These are phyloP conservation scores for Xylophagus ater DNA, from an alignment of 2,888 invertebrate genomes.

Conservation along the genomic window DNA sequence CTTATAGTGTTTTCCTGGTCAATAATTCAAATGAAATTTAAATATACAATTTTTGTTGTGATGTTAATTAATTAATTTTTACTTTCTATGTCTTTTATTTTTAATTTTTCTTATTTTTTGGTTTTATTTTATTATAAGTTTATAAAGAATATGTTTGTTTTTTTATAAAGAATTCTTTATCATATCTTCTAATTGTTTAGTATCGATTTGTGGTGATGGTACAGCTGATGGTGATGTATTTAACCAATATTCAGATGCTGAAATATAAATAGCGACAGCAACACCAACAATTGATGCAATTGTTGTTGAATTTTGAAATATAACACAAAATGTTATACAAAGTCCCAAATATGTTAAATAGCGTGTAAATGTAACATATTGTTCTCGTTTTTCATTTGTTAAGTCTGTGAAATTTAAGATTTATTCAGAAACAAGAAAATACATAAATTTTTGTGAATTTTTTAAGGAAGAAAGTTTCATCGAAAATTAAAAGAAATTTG, in stretches of 20 bases:
- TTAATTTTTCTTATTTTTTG: too few relatives aligned
- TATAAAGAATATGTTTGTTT: too few relatives aligned
- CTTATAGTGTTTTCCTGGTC: too few relatives aligned
- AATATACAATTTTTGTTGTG: too few relatives aligned
- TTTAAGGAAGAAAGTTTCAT: neutral
- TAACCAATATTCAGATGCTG: slow-evolving; percentile 71
- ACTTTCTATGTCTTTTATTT: too few relatives aligned
- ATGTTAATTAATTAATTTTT: too few relatives aligned
- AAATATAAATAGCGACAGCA: slow-evolving; percentile 69
- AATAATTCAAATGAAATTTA: too few relatives aligned
- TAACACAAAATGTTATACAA: slow-evolving; percentile 72
- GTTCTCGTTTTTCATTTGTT: slow-evolving; percentile 43
- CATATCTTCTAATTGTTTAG: slow-evolving; percentile 36
- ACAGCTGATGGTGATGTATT: slow-evolving; percentile 26
- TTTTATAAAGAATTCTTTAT: slow-evolving; percentile 33
- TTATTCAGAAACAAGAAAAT: slow-evolving; percentile 15
- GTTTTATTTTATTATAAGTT: too few relatives aligned
- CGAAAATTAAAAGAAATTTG: neutral
- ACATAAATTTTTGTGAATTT: neutral
- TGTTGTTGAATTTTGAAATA: slow-evolving; percentile 67
- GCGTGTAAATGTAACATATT: slow-evolving; percentile 50
- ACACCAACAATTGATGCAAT: slow-evolving; percentile 69
- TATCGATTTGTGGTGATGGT: slow-evolving; percentile 32
- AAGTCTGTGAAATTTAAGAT: slow-evolving; percentile 39
- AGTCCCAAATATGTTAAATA: slow-evolving; percentile 79